These are phyloP conservation scores for Sapajus apella DNA, from an alignment of 2,113 vertebrate genomes.

Conservation along the genomic window DNA sequence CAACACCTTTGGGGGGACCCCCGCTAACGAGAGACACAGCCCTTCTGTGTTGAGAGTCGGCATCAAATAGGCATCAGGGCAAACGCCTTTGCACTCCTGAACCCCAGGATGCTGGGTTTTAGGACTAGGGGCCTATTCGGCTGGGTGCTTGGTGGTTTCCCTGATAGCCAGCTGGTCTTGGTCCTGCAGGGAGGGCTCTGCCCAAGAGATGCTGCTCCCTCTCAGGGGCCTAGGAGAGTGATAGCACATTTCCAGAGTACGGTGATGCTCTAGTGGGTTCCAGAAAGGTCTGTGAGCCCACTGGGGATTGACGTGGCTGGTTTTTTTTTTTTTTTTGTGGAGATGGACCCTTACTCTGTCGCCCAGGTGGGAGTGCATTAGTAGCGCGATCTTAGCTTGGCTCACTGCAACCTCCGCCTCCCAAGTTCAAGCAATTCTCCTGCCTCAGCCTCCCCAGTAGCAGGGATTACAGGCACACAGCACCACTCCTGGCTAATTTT, in stretches of 20 bases:
- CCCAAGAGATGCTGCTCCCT: not conserved
- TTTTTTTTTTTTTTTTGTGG: not conserved
- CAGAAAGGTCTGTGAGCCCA: not conserved
- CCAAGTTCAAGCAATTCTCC: too few relatives aligned
- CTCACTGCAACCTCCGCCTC: too few relatives aligned
- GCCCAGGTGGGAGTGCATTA: too few relatives aligned
- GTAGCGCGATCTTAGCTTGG: too few relatives aligned
- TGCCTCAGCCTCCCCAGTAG: too few relatives aligned
- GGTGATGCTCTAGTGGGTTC: not conserved
- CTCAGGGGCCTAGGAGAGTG: not conserved
- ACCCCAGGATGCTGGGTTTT: not conserved
- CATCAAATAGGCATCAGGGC: not conserved
- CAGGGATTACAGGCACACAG: too few relatives aligned
- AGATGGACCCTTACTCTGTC: too few relatives aligned
- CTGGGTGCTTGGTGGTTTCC: not conserved
- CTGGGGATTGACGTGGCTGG: fast-evolving
- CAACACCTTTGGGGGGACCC: not conserved
- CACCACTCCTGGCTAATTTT: too few relatives aligned
- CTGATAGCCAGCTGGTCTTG: not conserved
- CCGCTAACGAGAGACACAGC: not conserved
- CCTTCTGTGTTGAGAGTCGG: not conserved
- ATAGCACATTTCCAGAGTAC: not conserved
- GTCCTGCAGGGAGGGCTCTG: not conserved
- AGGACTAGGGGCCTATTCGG: not conserved
- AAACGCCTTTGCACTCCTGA: not conserved